These are phyloP conservation scores for Esox lucius DNA, from an alignment of 2,797 vertebrate genomes.

Conservation along the genomic window DNA sequence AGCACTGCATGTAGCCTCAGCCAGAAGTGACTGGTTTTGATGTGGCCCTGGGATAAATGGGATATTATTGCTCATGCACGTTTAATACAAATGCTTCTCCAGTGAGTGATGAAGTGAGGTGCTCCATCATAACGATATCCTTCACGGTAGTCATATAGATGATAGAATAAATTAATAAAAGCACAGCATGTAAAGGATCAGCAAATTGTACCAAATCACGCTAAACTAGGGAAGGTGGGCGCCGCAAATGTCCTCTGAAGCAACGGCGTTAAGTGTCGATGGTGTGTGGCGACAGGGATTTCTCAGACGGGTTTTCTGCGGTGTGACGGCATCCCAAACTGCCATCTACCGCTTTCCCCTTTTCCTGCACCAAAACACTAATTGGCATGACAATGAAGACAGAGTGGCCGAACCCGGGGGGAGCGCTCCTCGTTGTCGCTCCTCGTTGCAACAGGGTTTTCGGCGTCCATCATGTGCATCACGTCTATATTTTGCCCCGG, in stretches of 20 bases:
- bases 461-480: not conserved
- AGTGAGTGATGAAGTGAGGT: too few species aligned
- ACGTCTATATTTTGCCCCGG: not conserved
- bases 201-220: too few species aligned
- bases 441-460: slow-evolving; percentile 2
- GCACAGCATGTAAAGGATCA: too few species aligned
- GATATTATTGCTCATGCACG: too few species aligned
- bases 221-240: too few species aligned
- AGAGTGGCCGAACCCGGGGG: not conserved
- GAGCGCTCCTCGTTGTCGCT: slow-evolving; percentile 29
- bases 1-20: not conserved
- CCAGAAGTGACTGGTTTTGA: not conserved
- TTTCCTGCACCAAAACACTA: slow-evolving; percentile 53
- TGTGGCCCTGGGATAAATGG: too few species aligned
- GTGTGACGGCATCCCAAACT: slow-evolving; percentile 22
- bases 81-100: not conserved
- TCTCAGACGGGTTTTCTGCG: not conserved
- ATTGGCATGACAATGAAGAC: slow-evolving; percentile 48
- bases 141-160: too few species aligned
- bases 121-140: too few species aligned
- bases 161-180: too few species aligned
- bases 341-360: slow-evolving; percentile 15
- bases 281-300: too few species aligned
- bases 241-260: too few species aligned
- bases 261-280: too few species aligned